Percentiles rank a stretch among this genome's conserved stretches.
Evolutionary conservation across 2,888 invertebrate species (phyloP).

Genomic region (Frankliniella fusca): DNA sequence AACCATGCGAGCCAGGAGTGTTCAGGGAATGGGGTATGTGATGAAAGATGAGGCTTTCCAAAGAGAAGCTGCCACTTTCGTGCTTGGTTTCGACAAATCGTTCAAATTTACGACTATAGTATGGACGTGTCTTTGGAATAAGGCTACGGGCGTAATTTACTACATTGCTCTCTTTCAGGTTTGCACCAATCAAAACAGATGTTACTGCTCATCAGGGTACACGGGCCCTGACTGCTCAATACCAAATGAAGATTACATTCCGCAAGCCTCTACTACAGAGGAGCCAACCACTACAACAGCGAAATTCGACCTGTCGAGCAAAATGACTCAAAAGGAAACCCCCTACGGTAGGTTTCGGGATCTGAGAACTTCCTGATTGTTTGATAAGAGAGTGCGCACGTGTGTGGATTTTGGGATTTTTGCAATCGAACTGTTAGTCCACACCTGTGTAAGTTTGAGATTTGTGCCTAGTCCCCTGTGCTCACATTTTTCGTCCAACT

Average conservation of each 20-base stretch:
- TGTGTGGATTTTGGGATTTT: too few species aligned
- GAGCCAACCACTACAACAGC: slow-evolving; percentile 47
- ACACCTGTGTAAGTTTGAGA: too few species aligned
- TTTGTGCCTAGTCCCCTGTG: too few species aligned
- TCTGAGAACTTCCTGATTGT: too few species aligned
- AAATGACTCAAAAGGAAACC: slow-evolving; percentile 85
- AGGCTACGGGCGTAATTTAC: too few species aligned
- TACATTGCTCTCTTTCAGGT: slow-evolving; percentile 55
- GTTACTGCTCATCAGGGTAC: slow-evolving; percentile 87
- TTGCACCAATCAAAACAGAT: slow-evolving; percentile 88
- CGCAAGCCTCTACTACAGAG: slow-evolving; percentile 57
- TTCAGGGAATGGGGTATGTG: slow-evolving; percentile 93
- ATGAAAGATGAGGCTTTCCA: neutral
- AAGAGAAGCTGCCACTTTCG: too few species aligned
- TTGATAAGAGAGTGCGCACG: too few species aligned
- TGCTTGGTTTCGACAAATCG: too few species aligned
- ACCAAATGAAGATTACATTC: slow-evolving; percentile 58
- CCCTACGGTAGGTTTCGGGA: slow-evolving; percentile 73
- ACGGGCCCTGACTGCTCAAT: slow-evolving; percentile 82
- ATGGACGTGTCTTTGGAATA: too few species aligned
- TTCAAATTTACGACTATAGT: too few species aligned
- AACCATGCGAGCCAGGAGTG: slow-evolving; percentile 86
- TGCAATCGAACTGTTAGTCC: too few species aligned
- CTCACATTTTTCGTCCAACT: too few species aligned
- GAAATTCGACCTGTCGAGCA: slow-evolving; percentile 53